Conservation (phyloP, 2,888 invertebrate genomes). For the Pandemis cinnamomeana region DNA sequence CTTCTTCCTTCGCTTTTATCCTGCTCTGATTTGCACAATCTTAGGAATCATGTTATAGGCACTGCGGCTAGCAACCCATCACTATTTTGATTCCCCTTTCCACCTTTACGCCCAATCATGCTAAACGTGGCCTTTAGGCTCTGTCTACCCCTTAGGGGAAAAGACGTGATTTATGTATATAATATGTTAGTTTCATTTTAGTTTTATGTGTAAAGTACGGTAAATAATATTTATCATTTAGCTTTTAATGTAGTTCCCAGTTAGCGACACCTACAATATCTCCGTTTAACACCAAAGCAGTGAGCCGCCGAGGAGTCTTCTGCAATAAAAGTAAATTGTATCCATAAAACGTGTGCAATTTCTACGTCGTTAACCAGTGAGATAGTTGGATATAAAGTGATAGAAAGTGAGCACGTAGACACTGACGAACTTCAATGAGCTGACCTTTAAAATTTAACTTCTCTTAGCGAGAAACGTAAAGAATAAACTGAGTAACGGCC, state of each 20-base stretch:
- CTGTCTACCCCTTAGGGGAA: too few species aligned
- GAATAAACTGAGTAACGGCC: not conserved
- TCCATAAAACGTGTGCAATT: slow-evolving; percentile 10
- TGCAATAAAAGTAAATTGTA: slow-evolving; percentile 10
- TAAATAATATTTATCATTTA: too few species aligned
- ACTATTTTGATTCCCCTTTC: too few species aligned
- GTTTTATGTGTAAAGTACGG: too few species aligned
- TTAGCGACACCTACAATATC: not conserved
- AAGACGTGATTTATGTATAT: not conserved
- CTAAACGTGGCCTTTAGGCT: too few species aligned
- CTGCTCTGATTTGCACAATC: too few species aligned
- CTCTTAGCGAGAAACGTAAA: not conserved
- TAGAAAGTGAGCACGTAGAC: not conserved
- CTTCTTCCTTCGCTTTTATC: too few species aligned
- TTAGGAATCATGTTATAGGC: too few species aligned
- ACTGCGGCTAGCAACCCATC: too few species aligned
- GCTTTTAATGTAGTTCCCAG: too few species aligned
- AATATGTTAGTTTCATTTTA: not conserved
- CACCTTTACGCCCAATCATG: too few species aligned
- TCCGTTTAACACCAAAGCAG: not conserved
- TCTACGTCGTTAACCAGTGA: not conserved
- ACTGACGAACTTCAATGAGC: not conserved
- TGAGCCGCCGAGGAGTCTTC: not conserved
- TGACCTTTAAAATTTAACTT: not conserved
- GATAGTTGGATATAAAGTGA: not conserved